Evolutionary conservation across 2,797 vertebrate genomes (phyloP).

Genomic region (Galagoides demidoff): DNA sequence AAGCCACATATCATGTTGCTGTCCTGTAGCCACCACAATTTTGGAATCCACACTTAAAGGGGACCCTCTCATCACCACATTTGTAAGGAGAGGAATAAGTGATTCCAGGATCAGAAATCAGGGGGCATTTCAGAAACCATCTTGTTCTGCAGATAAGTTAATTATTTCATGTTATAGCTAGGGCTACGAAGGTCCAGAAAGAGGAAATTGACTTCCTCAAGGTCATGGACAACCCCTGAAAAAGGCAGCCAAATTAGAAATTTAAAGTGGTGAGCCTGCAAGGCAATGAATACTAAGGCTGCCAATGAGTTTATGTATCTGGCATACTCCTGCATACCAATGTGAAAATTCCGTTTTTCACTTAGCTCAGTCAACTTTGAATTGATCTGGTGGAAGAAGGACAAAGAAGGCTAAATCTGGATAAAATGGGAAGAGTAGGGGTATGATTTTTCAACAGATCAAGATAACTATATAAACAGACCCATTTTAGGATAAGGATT

Average conservation of each 20-base stretch:
- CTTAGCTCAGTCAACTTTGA: neutral
- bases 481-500: neutral
- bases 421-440: neutral
- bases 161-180: conserved; percentile 65
- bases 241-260: conserved; percentile 63
- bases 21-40: neutral
- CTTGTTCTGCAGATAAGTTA: conserved; percentile 8
- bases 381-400: neutral
- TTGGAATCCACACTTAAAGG: conserved; percentile 20
- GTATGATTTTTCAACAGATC: neutral
- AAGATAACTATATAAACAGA: neutral
- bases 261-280: conserved; percentile 66
- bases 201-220: conserved; percentile 60
- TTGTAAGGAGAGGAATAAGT: neutral
- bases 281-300: neutral
- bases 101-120: conserved; percentile 6
- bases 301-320: conserved; percentile 48
- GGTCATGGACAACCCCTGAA: conserved; percentile 67
- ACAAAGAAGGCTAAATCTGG: neutral
- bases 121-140: conserved; percentile 11
- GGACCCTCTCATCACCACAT: neutral
- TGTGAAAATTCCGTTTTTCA: conserved; percentile 4
- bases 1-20: neutral
- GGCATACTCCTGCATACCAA: conserved; percentile 44
- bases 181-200: conserved; percentile 44